These are phyloP conservation scores for Equus przewalskii DNA, from an alignment of 2,113 vertebrate species.

Conservation along the genomic window DNA sequence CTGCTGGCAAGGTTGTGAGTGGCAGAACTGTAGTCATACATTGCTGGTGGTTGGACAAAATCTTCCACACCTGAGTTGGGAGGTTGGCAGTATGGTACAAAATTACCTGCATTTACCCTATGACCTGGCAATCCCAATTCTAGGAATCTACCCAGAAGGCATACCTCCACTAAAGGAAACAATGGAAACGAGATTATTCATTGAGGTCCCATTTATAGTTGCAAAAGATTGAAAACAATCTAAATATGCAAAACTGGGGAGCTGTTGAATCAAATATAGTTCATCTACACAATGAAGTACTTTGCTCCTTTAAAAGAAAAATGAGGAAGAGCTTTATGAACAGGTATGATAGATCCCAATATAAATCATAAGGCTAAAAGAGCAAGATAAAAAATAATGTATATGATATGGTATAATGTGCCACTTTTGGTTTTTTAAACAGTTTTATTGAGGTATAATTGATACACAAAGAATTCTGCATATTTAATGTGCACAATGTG, in stretches of 20 bases:
- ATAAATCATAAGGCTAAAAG: neutral
- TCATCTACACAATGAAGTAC: neutral
- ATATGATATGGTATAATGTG: neutral
- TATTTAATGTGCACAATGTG: neutral
- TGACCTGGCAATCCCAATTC: neutral
- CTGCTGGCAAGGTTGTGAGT: neutral
- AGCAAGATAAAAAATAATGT: neutral
- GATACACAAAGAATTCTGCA: neutral
- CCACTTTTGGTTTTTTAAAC: neutral
- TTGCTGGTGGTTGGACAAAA: neutral
- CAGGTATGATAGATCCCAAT: neutral
- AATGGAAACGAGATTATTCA: neutral
- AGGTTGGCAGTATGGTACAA: neutral
- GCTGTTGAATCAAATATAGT: neutral
- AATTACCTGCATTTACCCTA: neutral
- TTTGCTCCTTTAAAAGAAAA: neutral
- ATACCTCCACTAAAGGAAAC: neutral
- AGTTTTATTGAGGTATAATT: neutral
- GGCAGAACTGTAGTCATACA: neutral
- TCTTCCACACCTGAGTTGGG: neutral
- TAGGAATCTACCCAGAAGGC: neutral
- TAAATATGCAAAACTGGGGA: neutral
- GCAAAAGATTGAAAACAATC: neutral
- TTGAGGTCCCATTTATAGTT: neutral
- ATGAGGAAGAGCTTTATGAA: neutral